Conservation (phyloP, 2,888 invertebrate genomes). For the Eucriotettix oculatus region DNA sequence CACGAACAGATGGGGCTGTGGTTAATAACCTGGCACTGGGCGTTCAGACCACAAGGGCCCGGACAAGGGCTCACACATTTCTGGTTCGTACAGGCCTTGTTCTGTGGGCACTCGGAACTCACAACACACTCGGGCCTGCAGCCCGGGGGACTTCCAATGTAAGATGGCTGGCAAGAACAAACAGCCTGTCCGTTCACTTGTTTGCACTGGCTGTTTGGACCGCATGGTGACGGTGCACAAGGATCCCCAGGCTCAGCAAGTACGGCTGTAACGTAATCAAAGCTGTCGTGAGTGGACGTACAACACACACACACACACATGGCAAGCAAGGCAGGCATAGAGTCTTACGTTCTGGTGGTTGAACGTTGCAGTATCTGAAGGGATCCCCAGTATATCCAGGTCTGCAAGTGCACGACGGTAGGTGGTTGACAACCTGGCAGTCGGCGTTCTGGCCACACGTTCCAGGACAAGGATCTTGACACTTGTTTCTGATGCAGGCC, state of each 20-base stretch:
- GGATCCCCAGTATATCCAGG: conserved; percentile 63
- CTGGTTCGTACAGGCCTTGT: conserved; percentile 51
- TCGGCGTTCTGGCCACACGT: conserved; percentile 55
- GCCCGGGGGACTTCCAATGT: conserved; percentile 44
- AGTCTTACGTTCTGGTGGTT: conserved; percentile 23
- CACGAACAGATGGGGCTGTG: conserved; percentile 61
- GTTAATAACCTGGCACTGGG: conserved; percentile 58
- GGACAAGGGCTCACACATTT: conserved; percentile 58
- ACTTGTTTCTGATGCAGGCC: conserved; percentile 51
- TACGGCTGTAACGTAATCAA: not conserved
- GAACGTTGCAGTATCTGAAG: conserved; percentile 39
- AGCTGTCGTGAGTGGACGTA: no score
- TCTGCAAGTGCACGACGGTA: conserved; percentile 53
- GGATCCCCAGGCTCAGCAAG: conserved; percentile 22
- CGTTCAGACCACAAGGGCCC: conserved; percentile 52
- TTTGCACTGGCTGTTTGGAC: conserved; percentile 44
- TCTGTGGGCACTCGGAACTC: conserved; percentile 54
- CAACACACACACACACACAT: no score
- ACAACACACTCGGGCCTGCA: conserved; percentile 58
- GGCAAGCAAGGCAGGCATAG: not conserved
- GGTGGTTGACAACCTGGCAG: conserved; percentile 54
- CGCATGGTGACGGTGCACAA: conserved; percentile 47
- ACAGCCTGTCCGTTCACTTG: conserved; percentile 44
- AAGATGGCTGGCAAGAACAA: conserved; percentile 48
- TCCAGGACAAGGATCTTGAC: conserved; percentile 51